These are phyloP conservation scores for Tolmerus cingulatus DNA, from an alignment of 2,888 invertebrate species.

Conservation along the genomic window DNA sequence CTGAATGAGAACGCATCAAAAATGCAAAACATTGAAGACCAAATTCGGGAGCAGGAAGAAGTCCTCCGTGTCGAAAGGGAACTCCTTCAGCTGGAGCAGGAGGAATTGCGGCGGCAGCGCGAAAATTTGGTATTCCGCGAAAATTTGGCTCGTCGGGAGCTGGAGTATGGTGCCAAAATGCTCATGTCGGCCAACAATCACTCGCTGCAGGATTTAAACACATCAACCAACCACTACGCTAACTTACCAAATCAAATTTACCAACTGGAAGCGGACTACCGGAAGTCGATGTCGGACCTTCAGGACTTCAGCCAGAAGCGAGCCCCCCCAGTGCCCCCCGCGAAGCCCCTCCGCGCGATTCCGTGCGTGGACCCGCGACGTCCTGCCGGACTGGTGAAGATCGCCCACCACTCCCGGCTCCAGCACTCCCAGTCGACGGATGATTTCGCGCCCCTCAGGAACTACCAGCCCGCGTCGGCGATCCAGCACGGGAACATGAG, in stretches of 20 bases:
- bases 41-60: slow-evolving; percentile 75
- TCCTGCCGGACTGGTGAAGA: slow-evolving; percentile 55
- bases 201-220: slow-evolving; percentile 72
- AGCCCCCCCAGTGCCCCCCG: slow-evolving; percentile 66
- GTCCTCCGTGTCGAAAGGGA: slow-evolving; percentile 82
- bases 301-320: slow-evolving; percentile 58
- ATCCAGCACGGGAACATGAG: slow-evolving; percentile 70
- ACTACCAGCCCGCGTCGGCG: slow-evolving; percentile 60
- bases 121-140: slow-evolving; percentile 75
- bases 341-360: slow-evolving; percentile 65
- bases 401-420: slow-evolving; percentile 51
- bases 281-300: slow-evolving; percentile 69
- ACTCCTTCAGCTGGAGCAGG: slow-evolving; percentile 78
- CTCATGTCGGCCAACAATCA: slow-evolving; percentile 64
- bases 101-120: slow-evolving; percentile 77
- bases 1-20: slow-evolving; percentile 62
- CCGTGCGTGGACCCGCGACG: slow-evolving; percentile 36
- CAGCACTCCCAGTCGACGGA: slow-evolving; percentile 65
- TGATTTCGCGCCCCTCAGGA: slow-evolving; percentile 67
- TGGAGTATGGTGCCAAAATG: slow-evolving; percentile 64
- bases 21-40: slow-evolving; percentile 71
- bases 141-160: slow-evolving; percentile 67
- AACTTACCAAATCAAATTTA: slow-evolving; percentile 56
- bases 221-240: slow-evolving; percentile 61
- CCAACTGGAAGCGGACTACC: slow-evolving; percentile 64